These are phyloP conservation scores for Dromas ardeola DNA, from an alignment of 2,113 vertebrate genomes.

Conservation along the genomic window DNA sequence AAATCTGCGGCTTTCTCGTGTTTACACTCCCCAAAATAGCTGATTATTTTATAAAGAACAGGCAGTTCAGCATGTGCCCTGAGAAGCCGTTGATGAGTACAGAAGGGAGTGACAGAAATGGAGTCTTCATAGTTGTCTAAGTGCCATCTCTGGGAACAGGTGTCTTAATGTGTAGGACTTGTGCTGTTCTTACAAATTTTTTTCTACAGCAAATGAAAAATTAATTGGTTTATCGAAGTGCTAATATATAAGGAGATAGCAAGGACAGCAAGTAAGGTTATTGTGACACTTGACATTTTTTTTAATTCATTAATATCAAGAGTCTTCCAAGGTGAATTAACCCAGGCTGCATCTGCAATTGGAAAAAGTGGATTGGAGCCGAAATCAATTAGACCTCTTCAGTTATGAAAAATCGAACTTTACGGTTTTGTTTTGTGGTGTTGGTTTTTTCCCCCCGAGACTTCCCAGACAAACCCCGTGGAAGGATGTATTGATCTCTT, in stretches of 20 bases:
- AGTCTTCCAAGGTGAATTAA: neutral
- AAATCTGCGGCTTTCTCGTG: neutral
- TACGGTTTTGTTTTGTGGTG: neutral
- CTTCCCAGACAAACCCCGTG: neutral
- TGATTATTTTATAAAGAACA: neutral
- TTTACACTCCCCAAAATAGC: constrained; percentile 1
- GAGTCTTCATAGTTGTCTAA: neutral
- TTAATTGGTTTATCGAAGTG: neutral
- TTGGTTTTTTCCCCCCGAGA: neutral
- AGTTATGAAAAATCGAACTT: neutral
- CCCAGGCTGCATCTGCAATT: neutral
- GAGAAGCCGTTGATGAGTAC: neutral
- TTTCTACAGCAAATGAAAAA: neutral
- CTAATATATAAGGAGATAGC: neutral
- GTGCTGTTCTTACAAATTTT: neutral
- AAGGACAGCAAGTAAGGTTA: neutral
- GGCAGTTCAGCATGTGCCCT: neutral
- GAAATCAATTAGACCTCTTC: neutral
- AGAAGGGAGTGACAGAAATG: neutral
- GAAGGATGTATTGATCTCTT: neutral
- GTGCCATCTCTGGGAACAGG: neutral
- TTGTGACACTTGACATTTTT: neutral
- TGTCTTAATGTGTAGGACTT: neutral
- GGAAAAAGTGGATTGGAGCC: neutral
- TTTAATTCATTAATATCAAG: neutral